phyloP scores from a whole-genome alignment of 2,797 vertebrate species.

The Triplophysa bombifrons region DNA sequence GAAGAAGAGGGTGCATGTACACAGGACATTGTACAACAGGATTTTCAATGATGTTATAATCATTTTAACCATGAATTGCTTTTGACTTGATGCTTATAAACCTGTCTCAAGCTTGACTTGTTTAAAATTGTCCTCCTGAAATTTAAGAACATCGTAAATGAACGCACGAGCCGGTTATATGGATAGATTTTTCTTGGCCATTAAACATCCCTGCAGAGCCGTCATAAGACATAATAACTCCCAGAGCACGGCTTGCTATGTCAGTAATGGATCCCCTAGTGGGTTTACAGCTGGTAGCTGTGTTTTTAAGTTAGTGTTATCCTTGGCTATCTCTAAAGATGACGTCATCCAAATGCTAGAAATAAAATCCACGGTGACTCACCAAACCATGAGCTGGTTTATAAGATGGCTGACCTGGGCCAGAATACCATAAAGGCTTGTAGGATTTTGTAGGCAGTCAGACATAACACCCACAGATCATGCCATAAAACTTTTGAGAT shows the following conservation, averaged over 20 bases:
- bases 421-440: no score
- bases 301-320: constrained; percentile 25
- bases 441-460: no score
- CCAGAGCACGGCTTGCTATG: constrained; percentile 13
- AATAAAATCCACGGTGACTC: constrained; percentile 23
- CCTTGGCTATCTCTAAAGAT: constrained; percentile 37
- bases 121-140: background rate
- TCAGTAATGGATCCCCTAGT: background rate
- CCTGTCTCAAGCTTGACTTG: background rate
- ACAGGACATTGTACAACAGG: no score
- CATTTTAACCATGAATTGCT: background rate
- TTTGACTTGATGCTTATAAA: background rate
- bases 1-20: no score
- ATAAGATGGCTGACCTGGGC: no score
- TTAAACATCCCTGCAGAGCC: constrained; percentile 5
- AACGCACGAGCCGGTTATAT: constrained; percentile 12
- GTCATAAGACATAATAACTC: constrained; percentile 24
- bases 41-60: background rate
- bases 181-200: constrained; percentile 9
- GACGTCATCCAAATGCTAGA: constrained; percentile 33
- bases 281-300: constrained; percentile 38
- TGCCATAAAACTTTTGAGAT: no score
- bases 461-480: no score
- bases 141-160: background rate
- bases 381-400: background rate